Evolutionary conservation across 2,888 invertebrate genomes (phyloP).

Genomic region (Drosophila monieri): DNA sequence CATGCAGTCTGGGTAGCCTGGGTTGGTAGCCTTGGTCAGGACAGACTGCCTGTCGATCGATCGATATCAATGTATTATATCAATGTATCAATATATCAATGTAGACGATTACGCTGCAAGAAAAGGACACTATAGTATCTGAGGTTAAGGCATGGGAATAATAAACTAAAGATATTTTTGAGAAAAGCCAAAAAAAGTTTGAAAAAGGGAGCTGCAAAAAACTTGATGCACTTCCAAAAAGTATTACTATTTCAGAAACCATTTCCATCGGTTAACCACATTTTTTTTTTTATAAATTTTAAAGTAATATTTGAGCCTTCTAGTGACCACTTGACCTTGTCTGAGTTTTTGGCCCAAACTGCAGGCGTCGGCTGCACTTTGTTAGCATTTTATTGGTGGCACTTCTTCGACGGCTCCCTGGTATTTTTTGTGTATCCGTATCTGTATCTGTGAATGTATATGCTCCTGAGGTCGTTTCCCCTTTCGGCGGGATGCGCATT

Average conservation of each 20-base stretch:
- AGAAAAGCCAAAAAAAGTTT: not conserved
- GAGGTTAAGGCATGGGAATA: conserved; percentile 50
- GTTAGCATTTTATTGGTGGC: conserved; percentile 46
- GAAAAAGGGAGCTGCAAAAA: not conserved
- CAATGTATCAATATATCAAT: conserved; percentile 32
- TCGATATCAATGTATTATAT: conserved; percentile 47
- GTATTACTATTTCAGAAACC: no score
- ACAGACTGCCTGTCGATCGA: conserved; percentile 48
- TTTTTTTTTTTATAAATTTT: not conserved
- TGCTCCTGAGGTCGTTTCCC: conserved; percentile 11
- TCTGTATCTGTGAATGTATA: not conserved
- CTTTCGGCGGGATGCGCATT: conserved; percentile 54
- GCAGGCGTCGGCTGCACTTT: conserved; percentile 25
- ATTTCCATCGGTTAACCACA: not conserved
- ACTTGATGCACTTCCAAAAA: no score
- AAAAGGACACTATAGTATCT: conserved; percentile 34
- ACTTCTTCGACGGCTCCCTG: conserved; percentile 33
- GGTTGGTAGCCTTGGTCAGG: conserved; percentile 30
- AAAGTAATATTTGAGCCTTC: not conserved
- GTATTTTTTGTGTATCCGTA: not conserved
- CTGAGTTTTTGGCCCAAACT: conserved; percentile 15
- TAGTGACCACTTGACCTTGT: conserved; percentile 41
- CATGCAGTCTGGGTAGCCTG: conserved; percentile 38
- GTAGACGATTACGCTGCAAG: conserved; percentile 62
- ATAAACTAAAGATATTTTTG: not conserved